Percentiles rank a stretch among this genome's conserved stretches.
Conservation (phyloP, 2,113 vertebrate genomes). For the Macrotis lagotis region DNA sequence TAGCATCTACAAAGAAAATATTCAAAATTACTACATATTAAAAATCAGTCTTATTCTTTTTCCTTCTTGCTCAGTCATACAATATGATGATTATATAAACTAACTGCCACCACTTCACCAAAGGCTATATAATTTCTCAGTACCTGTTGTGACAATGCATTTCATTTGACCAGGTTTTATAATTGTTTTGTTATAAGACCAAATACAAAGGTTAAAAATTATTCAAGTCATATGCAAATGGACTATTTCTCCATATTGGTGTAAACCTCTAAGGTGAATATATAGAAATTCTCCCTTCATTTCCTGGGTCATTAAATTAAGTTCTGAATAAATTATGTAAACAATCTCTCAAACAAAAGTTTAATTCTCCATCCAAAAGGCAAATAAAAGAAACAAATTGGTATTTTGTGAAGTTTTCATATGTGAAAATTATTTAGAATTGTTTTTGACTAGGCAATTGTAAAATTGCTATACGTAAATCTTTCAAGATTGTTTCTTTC, state of each 20-base stretch:
- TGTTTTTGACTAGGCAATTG: not conserved
- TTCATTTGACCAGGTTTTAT: constrained; percentile 23
- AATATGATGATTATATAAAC: not conserved
- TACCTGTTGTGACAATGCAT: constrained; percentile 12
- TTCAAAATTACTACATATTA: not conserved
- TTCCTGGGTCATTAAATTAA: not conserved
- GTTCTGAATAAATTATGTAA: constrained; percentile 38
- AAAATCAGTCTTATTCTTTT: not conserved
- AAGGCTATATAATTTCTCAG: not conserved
- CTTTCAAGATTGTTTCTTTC: not conserved
- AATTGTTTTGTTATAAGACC: constrained; percentile 34
- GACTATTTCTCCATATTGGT: not conserved
- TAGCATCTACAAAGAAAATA: not conserved
- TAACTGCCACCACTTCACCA: not conserved
- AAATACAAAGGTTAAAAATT: constrained; percentile 2
- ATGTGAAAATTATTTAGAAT: not conserved
- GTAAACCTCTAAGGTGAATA: not conserved
- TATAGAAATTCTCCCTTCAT: not conserved
- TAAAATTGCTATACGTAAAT: not conserved
- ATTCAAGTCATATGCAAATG: not conserved
- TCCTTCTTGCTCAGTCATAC: not conserved
- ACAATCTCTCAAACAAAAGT: constrained; percentile 34
- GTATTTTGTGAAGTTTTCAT: not conserved
- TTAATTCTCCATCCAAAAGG: constrained; percentile 9
- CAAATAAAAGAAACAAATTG: not conserved